Evolutionary conservation across 2,888 invertebrate species (phyloP).

Genomic region (Hybos culiciformis): DNA sequence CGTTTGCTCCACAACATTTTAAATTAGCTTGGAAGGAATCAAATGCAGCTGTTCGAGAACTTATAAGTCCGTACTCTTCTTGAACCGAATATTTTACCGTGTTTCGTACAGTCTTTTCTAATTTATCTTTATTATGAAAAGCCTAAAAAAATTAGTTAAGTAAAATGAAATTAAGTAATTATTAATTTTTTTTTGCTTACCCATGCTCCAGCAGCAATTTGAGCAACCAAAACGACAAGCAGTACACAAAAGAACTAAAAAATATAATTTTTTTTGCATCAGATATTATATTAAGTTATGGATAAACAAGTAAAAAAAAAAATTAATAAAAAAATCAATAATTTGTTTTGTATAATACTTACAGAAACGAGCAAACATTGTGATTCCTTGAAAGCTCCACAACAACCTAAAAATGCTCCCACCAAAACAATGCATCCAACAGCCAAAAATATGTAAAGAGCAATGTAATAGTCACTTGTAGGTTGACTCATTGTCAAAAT

Average conservation of each 20-base stretch:
- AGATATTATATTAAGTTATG: no score
- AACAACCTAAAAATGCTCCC: constrained; percentile 70
- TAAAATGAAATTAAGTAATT: no score
- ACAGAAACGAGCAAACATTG: constrained; percentile 64
- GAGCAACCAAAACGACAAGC: constrained; percentile 60
- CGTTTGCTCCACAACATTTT: constrained; percentile 63
- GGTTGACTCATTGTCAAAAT: constrained; percentile 51
- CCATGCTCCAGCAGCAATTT: constrained; percentile 66
- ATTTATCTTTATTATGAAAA: constrained; percentile 52
- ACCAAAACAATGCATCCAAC: constrained; percentile 59
- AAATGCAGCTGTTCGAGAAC: constrained; percentile 45
- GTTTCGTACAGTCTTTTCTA: constrained; percentile 48
- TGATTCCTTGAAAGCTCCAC: constrained; percentile 65
- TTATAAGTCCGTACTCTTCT: constrained; percentile 44
- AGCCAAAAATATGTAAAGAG: constrained; percentile 56
- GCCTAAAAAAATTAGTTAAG: no score
- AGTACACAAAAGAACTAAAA: constrained; percentile 61
- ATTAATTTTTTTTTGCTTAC: no score
- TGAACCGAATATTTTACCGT: constrained; percentile 49
- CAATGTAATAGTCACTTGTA: constrained; percentile 40
- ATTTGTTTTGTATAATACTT: constrained; percentile 15
- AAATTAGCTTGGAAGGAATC: constrained; percentile 54
- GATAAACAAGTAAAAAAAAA: no score
- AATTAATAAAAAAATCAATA: no score
- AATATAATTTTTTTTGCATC: no score